Base-by-base conservation (phyloP, 2,888 invertebrate genomes). In the Acanthococcus lagerstroemiae region DNA sequence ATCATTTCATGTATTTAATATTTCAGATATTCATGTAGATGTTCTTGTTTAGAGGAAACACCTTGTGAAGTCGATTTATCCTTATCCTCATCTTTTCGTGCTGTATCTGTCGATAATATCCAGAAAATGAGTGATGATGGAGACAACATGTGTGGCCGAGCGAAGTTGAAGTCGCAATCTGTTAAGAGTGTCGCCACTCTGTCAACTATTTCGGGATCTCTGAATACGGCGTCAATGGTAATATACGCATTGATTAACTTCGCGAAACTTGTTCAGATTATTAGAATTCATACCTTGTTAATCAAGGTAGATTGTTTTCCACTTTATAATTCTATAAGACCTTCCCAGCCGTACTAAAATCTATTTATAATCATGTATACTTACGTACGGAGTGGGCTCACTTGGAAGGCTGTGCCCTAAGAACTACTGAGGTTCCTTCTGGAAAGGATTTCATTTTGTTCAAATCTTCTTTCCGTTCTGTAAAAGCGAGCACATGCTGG, bases 91-190 rank as follows among this genome's bases (percentile, higher is more conserved):
- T 48, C 61, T 1, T 55, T 48, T 30, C 46, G 66, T 19, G 56
- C 66, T 25, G 26, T 56, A 15, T 66, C 66, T 5, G 46, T 66
- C 26, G 66, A 66, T 56, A 50, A 66, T 56, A 66, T 66, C 21
- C 52, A 19, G 22, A 37, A n/a, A 15, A 1, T 37, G 1, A 37
- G n/a, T n/a, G 37, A 37, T 37, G n/a, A 1, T n/a, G n/a, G 37
- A 37, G n/a, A 37, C n/a, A n/a, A 15, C 37, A n/a, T 37, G 12
- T 37, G n/a, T 37, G 37, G 37, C 12, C 37, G 3, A n/a, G n/a
- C 2, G 37, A 3, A 22, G 21, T 12, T 37, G 19, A 17, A 22
- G 15, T 61, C 52, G 4, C 52, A 27, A 12, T 30, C 52, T 1
- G 27, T 50, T 22, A 61, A 61, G 22, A 61, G 61, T 22, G 21